Conservation (phyloP, 2,113 vertebrate genomes). For the Petaurus breviceps region DNA sequence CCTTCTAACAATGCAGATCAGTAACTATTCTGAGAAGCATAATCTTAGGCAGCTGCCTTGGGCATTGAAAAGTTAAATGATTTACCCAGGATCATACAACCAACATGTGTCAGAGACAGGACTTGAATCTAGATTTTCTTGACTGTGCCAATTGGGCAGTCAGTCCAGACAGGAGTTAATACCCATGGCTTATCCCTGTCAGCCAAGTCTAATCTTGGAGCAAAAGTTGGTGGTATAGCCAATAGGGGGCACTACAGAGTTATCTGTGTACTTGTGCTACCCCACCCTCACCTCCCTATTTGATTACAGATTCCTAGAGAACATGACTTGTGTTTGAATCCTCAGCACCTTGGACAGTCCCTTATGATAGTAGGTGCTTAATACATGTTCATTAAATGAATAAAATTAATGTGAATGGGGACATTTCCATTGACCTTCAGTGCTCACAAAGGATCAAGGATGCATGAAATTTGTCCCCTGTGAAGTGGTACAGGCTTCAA, state of each 20-base stretch:
- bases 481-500: not conserved
- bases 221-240: not conserved
- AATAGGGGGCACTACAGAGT: not conserved
- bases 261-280: not conserved
- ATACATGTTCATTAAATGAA: not conserved
- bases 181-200: too few relatives aligned
- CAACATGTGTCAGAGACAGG: not conserved
- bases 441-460: not conserved
- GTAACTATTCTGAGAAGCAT: not conserved
- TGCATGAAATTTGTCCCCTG: not conserved
- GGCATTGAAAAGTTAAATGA: not conserved
- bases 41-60: not conserved
- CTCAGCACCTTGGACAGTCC: not conserved
- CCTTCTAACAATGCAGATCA: not conserved
- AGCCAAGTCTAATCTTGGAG: not conserved
- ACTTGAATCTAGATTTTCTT: not conserved
- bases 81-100: not conserved
- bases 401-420: not conserved
- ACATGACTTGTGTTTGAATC: not conserved
- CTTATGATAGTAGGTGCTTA: not conserved
- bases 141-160: not conserved
- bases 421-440: not conserved
- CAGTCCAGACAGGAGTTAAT: not conserved
- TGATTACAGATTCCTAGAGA: not conserved
- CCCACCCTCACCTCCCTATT: not conserved